Percentiles rank a stretch among this genome's conserved stretches.
Conservation (phyloP, 2,888 invertebrate species). For the Lepeophtheirus nordmannii region DNA sequence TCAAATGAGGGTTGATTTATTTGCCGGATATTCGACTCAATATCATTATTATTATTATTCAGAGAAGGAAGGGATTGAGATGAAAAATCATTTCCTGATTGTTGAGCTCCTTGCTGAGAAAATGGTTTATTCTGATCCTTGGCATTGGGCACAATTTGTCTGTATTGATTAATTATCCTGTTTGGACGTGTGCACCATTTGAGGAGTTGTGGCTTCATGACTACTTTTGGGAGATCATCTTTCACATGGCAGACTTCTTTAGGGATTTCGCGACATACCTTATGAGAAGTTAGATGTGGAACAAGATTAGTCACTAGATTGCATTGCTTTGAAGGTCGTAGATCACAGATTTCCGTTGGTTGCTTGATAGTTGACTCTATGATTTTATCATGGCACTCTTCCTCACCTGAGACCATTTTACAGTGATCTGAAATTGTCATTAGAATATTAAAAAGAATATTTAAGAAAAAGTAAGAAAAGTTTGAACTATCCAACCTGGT, state of each 20-base stretch:
- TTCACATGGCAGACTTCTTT: slow-evolving; percentile 23
- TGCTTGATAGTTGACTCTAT: slow-evolving; percentile 10
- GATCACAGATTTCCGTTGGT: slow-evolving; percentile 13
- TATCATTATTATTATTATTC: no score
- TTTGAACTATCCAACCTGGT: neutral
- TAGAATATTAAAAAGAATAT: neutral
- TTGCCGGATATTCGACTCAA: no score
- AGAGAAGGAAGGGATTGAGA: no score
- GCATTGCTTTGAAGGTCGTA: slow-evolving; percentile 21
- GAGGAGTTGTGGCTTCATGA: slow-evolving; percentile 19
- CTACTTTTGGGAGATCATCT: slow-evolving; percentile 5
- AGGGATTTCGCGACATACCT: slow-evolving; percentile 20
- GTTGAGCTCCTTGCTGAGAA: no score
- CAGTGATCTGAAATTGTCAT: slow-evolving; percentile 6
- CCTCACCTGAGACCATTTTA: slow-evolving; percentile 9
- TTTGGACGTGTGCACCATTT: slow-evolving; percentile 20
- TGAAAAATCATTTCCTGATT: no score
- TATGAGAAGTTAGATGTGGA: slow-evolving; percentile 18
- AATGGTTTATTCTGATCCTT: no score
- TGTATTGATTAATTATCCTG: no score
- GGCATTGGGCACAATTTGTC: no score
- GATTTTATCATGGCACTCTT: slow-evolving; percentile 18
- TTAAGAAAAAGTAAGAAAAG: neutral
- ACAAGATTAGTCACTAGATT: slow-evolving; percentile 17
- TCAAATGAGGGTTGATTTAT: no score